Evolutionary conservation across 2,888 invertebrate species (phyloP).

Genomic region (Drosophila acutilabella): DNA sequence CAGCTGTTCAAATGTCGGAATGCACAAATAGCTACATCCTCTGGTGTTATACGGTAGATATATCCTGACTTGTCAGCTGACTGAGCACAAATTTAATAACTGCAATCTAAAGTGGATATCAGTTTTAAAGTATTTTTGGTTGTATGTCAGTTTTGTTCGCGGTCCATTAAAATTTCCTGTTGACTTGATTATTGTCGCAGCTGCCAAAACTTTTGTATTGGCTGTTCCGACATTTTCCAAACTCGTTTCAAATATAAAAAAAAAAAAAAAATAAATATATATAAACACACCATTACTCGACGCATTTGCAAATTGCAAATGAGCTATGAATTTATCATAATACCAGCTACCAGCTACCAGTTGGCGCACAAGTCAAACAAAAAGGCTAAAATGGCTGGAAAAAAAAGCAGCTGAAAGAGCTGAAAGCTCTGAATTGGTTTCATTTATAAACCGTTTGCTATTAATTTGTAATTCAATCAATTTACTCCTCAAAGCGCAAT

Average conservation of each 20-base stretch:
- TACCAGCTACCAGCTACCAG: constrained; percentile 11
- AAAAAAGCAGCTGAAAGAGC: neutral
- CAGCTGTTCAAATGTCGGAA: constrained; percentile 1
- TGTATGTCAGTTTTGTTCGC: constrained; percentile 2
- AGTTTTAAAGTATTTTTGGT: constrained; percentile 5
- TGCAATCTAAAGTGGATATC: neutral
- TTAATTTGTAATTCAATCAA: constrained; percentile 49
- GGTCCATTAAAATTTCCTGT: constrained; percentile 13
- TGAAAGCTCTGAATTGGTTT: neutral
- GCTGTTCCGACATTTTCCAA: neutral
- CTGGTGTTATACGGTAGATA: neutral
- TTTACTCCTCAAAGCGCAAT: constrained; percentile 20
- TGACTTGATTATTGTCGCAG: constrained; percentile 13
- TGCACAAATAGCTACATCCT: neutral
- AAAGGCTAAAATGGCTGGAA: neutral
- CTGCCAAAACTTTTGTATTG: neutral
- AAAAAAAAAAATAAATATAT: neutral
- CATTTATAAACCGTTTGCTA: constrained; percentile 20
- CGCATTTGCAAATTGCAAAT: constrained; percentile 37
- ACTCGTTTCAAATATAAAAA: constrained; percentile 4
- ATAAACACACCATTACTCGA: constrained; percentile 5
- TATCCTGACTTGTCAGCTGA: constrained; percentile 7
- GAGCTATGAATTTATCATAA: constrained; percentile 38
- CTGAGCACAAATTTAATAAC: constrained; percentile 3
- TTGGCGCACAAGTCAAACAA: constrained; percentile 8